Conservation (phyloP, 2,113 vertebrate species). For the Noturus placidus region DNA sequence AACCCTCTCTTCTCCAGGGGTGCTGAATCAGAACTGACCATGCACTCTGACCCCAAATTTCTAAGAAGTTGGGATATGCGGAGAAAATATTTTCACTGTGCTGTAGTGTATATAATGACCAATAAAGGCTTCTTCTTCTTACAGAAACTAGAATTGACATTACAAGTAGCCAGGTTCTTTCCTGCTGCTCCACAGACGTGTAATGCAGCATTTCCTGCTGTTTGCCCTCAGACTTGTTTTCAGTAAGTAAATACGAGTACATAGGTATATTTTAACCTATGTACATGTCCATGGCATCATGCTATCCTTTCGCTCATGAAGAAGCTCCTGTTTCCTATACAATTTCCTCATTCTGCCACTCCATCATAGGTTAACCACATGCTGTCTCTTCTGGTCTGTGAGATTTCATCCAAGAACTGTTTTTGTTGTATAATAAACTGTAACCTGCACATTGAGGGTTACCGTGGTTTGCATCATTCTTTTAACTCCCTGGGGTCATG, state of each 20-base stretch:
- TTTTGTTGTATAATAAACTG: neutral
- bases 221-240: neutral
- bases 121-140: neutral
- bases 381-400: neutral
- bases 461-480: neutral
- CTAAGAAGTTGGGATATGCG: too few relatives aligned
- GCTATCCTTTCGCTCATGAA: neutral
- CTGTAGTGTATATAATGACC: too few relatives aligned
- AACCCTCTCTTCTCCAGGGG: too few relatives aligned
- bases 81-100: too few relatives aligned
- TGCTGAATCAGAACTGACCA: too few relatives aligned
- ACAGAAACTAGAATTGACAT: neutral
- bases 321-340: neutral
- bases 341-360: conserved; percentile 1
- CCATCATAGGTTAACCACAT: neutral
- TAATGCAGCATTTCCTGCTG: neutral
- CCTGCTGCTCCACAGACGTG: neutral
- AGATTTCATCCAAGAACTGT: neutral
- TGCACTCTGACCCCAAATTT: too few relatives aligned
- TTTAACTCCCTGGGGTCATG: neutral
- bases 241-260: neutral
- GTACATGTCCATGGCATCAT: neutral
- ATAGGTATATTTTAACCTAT: neutral
- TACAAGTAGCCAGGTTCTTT: neutral
- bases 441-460: neutral